phyloP scores from a whole-genome alignment of 2,888 invertebrate genomes.

The Plebejus anna region DNA sequence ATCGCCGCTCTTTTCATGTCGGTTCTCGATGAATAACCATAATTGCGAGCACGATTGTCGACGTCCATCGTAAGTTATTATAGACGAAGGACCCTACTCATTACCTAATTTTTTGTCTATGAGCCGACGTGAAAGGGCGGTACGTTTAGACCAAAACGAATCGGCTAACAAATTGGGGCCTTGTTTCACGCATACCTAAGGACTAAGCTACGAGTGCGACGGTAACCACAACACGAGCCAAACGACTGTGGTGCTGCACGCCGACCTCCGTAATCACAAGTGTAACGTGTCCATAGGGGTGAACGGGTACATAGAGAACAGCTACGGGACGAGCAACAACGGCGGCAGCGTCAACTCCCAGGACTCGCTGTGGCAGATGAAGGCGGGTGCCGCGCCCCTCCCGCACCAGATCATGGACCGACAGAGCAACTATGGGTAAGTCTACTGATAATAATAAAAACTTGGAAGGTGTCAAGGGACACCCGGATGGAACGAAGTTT shows the following conservation, averaged over 20 bases:
- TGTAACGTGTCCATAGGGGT: slow-evolving; percentile 78
- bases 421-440: slow-evolving; percentile 83
- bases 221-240: slow-evolving; percentile 45
- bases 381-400: slow-evolving; percentile 88
- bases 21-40: no score
- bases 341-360: slow-evolving; percentile 97
- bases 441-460: neutral
- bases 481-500: no score
- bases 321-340: slow-evolving; percentile 95
- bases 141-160: neutral
- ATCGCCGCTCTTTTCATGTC: no score
- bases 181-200: slow-evolving; percentile 41
- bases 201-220: slow-evolving; percentile 55
- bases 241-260: slow-evolving; percentile 39
- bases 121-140: no score
- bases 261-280: slow-evolving; percentile 34
- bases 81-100: no score
- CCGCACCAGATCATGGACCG: slow-evolving; percentile 80
- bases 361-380: slow-evolving; percentile 96
- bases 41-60: no score
- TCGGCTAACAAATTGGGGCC: neutral
- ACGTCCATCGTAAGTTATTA: no score
- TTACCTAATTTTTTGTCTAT: no score
- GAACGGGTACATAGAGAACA: slow-evolving; percentile 94
- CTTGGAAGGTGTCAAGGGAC: no score